phyloP scores from a whole-genome alignment of 1,140 invertebrate species.

The Holcopasites calliopsidis region DNA sequence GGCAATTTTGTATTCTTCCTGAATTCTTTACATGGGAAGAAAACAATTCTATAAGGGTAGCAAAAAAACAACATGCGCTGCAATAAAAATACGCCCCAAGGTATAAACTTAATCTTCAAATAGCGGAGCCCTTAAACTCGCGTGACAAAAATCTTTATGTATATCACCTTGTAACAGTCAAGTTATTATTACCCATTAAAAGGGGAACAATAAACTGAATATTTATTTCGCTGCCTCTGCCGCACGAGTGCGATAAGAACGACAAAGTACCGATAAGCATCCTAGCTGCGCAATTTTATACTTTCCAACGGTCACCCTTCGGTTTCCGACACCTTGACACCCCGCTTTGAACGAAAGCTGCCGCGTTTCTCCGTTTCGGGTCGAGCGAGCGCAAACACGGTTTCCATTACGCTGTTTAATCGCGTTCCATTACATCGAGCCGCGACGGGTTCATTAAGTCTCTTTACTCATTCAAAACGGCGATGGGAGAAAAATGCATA shows the following conservation, averaged over 20 bases:
- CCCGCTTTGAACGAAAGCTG: not conserved
- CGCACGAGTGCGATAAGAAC: not conserved
- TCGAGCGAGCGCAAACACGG: not conserved
- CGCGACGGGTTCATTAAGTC: not conserved
- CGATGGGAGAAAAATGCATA: conserved; percentile 9
- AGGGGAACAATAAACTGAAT: not conserved
- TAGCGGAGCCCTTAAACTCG: too few species aligned
- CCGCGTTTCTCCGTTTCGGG: not conserved
- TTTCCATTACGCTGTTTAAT: not conserved
- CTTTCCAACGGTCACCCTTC: not conserved
- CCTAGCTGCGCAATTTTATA: too few species aligned
- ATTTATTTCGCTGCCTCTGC: not conserved
- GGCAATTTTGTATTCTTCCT: too few species aligned
- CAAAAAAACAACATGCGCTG: too few species aligned
- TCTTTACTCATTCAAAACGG: not conserved
- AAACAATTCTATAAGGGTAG: too few species aligned
- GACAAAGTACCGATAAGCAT: too few species aligned
- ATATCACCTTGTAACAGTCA: too few species aligned
- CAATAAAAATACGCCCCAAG: too few species aligned
- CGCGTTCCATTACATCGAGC: not conserved
- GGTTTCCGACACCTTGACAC: not conserved
- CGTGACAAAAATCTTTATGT: too few species aligned
- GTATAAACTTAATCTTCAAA: too few species aligned
- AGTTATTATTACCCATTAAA: not conserved
- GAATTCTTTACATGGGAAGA: too few species aligned